Conservation (phyloP, 2,888 invertebrate species). For the Melanostoma scalare region DNA sequence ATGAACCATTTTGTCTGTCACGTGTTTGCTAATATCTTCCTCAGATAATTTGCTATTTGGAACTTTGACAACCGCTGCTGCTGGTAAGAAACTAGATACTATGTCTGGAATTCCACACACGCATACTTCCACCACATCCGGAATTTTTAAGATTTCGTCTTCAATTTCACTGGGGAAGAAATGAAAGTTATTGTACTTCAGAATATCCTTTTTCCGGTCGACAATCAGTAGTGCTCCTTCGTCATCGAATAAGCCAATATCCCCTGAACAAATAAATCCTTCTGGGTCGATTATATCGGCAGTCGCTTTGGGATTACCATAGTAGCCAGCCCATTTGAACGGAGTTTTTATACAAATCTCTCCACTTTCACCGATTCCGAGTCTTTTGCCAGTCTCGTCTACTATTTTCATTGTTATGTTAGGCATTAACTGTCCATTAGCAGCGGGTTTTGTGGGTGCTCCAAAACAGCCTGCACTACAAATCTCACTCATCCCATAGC, state of each 20-base stretch:
- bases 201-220: conserved; percentile 75
- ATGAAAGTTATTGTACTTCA: conserved; percentile 74
- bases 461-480: conserved; percentile 36
- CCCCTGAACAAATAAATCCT: conserved; percentile 74
- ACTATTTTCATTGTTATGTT: conserved; percentile 74
- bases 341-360: conserved; percentile 69
- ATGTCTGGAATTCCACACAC: conserved; percentile 74
- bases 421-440: conserved; percentile 59
- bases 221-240: conserved; percentile 68
- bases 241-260: conserved; percentile 75
- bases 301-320: conserved; percentile 60
- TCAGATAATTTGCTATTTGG: conserved; percentile 50
- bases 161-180: conserved; percentile 75
- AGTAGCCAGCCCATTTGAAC: conserved; percentile 72
- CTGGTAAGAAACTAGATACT: conserved; percentile 66
- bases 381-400: conserved; percentile 51
- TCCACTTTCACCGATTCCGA: conserved; percentile 67
- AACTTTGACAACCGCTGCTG: conserved; percentile 70
- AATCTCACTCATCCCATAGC: conserved; percentile 75
- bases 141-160: conserved; percentile 62
- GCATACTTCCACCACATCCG: conserved; percentile 69
- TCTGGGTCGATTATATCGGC: conserved; percentile 63
- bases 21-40: conserved; percentile 55
- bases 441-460: conserved; percentile 42
- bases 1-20: conserved; percentile 70